phyloP scores from a whole-genome alignment of 2,113 vertebrate genomes.

The Blennius ocellaris region DNA sequence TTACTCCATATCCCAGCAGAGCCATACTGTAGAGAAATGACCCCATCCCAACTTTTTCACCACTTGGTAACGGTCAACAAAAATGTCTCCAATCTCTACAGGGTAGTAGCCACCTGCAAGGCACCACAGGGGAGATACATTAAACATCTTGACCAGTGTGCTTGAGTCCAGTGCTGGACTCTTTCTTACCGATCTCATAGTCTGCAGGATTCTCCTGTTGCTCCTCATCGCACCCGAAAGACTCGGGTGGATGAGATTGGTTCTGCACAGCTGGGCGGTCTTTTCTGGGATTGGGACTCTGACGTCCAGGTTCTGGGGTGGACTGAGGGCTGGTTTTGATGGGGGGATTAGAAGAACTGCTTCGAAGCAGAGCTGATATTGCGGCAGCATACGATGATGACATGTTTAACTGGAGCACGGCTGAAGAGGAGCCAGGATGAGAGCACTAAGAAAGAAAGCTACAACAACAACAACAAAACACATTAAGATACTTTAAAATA shows the following conservation, averaged over 20 bases:
- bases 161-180: background rate
- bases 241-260: conserved; percentile 26
- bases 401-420: conserved; percentile 55
- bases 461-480: conserved; percentile 5
- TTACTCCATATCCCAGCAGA: conserved; percentile 82
- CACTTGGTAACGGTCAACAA: conserved; percentile 79
- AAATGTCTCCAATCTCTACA: conserved; percentile 78
- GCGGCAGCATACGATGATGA: conserved; percentile 75
- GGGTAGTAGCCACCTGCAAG: conserved; percentile 78
- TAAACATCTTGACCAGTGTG: background rate
- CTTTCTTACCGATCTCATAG: conserved; percentile 71
- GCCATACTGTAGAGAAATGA: conserved; percentile 83
- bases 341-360: conserved; percentile 20
- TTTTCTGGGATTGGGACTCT: conserved; percentile 10
- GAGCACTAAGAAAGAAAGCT: conserved; percentile 17
- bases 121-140: background rate
- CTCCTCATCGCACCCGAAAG: conserved; percentile 59
- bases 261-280: background rate
- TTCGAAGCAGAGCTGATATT: conserved; percentile 64
- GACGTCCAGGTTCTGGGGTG: background rate
- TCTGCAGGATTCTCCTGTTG: conserved; percentile 79
- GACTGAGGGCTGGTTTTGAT: conserved; percentile 4
- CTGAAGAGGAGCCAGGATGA: conserved; percentile 13
- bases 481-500: background rate
- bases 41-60: conserved; percentile 82